Conservation (phyloP, 2,888 invertebrate genomes). For the Charanyca ferruginea region DNA sequence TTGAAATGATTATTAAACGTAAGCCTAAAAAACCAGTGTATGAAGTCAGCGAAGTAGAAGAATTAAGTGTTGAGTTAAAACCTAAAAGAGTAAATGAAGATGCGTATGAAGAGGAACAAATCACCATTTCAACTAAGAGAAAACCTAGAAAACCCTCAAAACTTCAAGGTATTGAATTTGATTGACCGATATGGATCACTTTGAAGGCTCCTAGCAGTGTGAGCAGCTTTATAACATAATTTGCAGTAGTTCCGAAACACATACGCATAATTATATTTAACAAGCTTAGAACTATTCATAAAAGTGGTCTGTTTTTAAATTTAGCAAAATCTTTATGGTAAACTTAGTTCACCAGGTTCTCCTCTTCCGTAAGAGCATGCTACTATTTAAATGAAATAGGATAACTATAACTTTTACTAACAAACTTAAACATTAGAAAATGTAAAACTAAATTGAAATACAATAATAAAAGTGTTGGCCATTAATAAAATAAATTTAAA, state of each 20-base stretch:
- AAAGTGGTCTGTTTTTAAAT: background rate
- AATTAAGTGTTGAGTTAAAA: conserved; percentile 91
- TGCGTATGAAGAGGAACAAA: conserved; percentile 92
- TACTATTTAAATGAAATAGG: no score
- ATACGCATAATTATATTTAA: background rate
- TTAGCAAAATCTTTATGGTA: background rate
- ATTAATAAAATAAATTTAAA: background rate
- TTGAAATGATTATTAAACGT: conserved; percentile 87
- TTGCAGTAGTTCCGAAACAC: conserved; percentile 1
- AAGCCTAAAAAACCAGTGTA: conserved; percentile 90
- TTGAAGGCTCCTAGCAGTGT: conserved; percentile 22
- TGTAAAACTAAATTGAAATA: background rate
- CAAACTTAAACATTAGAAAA: no score
- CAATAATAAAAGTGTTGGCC: background rate
- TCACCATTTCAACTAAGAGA: conserved; percentile 93
- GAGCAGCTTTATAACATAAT: conserved; percentile 9
- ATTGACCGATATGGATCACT: conserved; percentile 6
- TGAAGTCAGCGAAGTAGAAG: conserved; percentile 92
- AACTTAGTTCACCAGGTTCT: background rate
- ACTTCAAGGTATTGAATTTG: conserved; percentile 91
- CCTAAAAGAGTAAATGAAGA: conserved; percentile 83
- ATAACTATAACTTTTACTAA: background rate
- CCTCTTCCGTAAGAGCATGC: background rate
- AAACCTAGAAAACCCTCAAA: conserved; percentile 92
- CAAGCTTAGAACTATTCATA: conserved; percentile 8